phyloP scores from a whole-genome alignment of 2,113 vertebrate genomes.

The Pygoscelis antarcticus region DNA sequence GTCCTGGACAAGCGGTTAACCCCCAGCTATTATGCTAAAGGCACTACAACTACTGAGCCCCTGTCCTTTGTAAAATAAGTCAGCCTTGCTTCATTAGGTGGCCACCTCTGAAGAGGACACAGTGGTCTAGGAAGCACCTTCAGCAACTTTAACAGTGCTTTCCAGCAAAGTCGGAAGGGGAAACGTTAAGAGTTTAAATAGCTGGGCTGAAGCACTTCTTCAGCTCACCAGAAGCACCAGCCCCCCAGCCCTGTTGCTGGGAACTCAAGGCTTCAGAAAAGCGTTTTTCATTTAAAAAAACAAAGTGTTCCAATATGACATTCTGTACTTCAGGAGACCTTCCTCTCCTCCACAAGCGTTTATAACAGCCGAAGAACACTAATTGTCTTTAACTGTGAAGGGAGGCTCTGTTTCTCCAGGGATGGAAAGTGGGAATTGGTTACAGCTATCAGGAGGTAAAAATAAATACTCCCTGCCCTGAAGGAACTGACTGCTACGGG shows the following conservation, averaged over 20 bases:
- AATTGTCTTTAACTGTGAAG: neutral
- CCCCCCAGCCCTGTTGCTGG: fast-evolving
- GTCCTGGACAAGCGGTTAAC: neutral
- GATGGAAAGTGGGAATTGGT: neutral
- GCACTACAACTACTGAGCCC: neutral
- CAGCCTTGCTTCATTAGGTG: neutral
- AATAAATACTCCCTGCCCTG: neutral
- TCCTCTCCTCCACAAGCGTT: neutral
- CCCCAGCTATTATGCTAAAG: neutral
- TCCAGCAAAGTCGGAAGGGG: neutral
- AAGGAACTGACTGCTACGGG: neutral
- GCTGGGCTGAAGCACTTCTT: neutral
- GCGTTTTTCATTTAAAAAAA: neutral
- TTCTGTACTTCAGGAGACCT: neutral
- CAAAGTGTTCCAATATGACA: neutral
- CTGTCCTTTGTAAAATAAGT: neutral
- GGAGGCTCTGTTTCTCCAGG: neutral
- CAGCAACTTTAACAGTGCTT: neutral
- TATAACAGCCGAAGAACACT: neutral
- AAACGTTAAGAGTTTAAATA: neutral
- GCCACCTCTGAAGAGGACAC: neutral
- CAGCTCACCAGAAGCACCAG: neutral
- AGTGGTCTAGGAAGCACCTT: neutral
- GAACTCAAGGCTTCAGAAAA: neutral
- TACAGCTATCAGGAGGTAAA: neutral